Conservation (phyloP, 2,888 invertebrate genomes). For the Galeruca laticollis region DNA sequence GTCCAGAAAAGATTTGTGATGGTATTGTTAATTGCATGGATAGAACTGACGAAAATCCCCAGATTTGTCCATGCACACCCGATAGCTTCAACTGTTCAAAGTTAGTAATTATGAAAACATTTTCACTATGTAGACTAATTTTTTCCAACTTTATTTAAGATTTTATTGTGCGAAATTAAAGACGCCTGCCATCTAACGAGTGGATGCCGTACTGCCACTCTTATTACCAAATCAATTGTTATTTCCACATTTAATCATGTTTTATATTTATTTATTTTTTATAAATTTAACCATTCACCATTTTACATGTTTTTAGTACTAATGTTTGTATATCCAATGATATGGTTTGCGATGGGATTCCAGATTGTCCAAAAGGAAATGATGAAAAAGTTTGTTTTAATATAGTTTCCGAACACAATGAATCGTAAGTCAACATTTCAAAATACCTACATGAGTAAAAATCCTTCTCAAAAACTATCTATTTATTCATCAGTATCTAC, state of each 20-base stretch:
- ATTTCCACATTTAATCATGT: too few relatives aligned
- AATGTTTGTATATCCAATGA: slow-evolving; percentile 77
- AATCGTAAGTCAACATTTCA: slow-evolving; percentile 36
- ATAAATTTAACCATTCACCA: too few relatives aligned
- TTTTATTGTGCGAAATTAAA: too few relatives aligned
- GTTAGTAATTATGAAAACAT: not conserved
- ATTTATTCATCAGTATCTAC: too few relatives aligned
- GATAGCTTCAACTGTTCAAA: slow-evolving; percentile 64
- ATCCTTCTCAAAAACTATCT: too few relatives aligned
- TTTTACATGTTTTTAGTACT: slow-evolving; percentile 57
- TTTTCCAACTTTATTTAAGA: too few relatives aligned
- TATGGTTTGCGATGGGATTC: slow-evolving; percentile 81
- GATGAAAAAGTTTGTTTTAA: slow-evolving; percentile 78
- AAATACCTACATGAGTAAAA: too few relatives aligned
- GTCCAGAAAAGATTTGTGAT: slow-evolving; percentile 80
- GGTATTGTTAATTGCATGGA: slow-evolving; percentile 82
- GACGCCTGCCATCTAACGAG: too few relatives aligned
- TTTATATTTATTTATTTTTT: not conserved
- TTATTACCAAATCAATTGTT: too few relatives aligned
- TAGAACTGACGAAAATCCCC: slow-evolving; percentile 80
- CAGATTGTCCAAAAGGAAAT: slow-evolving; percentile 80
- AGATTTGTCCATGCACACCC: slow-evolving; percentile 73
- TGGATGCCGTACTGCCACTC: too few relatives aligned
- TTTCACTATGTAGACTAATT: too few relatives aligned
- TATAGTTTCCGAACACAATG: slow-evolving; percentile 60